Conservation (phyloP, 2,888 invertebrate genomes). For the Anthoptus insignis region DNA sequence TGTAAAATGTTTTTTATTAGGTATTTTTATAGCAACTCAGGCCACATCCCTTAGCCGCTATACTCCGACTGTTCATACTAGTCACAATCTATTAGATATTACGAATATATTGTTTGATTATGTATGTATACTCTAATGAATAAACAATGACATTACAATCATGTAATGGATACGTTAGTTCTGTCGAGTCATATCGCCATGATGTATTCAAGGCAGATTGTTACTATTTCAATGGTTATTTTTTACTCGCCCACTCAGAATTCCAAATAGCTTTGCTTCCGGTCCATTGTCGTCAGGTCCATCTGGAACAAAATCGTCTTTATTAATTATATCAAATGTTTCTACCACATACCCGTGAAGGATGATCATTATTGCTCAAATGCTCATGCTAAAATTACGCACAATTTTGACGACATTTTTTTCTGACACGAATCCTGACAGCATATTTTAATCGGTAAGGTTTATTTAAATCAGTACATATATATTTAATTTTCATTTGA, state of each 20-base stretch:
- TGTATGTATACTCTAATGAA: constrained; percentile 55
- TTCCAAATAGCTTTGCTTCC: neutral
- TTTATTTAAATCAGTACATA: too few relatives aligned
- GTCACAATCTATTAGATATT: constrained; percentile 3
- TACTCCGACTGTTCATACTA: too few relatives aligned
- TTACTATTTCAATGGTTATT: constrained; percentile 6
- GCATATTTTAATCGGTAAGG: too few relatives aligned
- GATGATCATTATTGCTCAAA: too few relatives aligned
- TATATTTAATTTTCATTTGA: neutral
- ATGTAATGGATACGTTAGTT: constrained; percentile 64
- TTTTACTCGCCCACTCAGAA: constrained; percentile 4
- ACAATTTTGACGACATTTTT: too few relatives aligned
- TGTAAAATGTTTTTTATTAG: too few relatives aligned
- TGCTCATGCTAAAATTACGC: too few relatives aligned
- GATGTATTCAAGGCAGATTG: constrained; percentile 51
- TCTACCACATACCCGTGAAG: too few relatives aligned
- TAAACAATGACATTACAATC: constrained; percentile 75
- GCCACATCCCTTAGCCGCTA: too few relatives aligned
- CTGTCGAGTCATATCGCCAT: constrained; percentile 64
- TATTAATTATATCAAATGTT: too few relatives aligned
- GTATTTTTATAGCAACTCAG: too few relatives aligned
- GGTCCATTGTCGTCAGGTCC: neutral
- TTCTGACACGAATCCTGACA: too few relatives aligned
- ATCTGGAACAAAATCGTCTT: neutral
- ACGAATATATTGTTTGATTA: constrained; percentile 36